phyloP scores from a whole-genome alignment of 2,113 vertebrate genomes.

The Onychorhynchus coronatus region DNA sequence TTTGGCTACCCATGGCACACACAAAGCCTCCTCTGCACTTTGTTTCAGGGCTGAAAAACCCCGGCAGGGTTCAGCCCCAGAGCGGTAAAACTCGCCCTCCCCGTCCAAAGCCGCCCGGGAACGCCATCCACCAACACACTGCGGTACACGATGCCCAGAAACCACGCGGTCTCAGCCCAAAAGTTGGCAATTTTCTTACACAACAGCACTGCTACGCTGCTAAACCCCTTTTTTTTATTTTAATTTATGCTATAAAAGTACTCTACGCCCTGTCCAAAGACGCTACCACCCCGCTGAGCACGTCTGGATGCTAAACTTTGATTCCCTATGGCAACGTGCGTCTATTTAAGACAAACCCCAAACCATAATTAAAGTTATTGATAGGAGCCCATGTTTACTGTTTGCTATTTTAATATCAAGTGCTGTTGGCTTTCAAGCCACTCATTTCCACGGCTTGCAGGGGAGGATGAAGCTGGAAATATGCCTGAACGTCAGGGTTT shows the following conservation, averaged over 20 bases:
- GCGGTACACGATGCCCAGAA: background rate
- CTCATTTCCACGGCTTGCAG: conserved; percentile 1
- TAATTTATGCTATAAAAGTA: conserved; percentile 15
- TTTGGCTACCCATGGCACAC: background rate
- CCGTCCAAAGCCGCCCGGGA: background rate
- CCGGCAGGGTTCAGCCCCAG: background rate
- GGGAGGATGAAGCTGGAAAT: conserved; percentile 23
- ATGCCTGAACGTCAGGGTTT: background rate
- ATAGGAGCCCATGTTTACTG: conserved; percentile 21
- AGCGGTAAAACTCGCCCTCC: background rate
- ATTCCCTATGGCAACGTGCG: background rate
- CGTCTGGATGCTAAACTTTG: background rate
- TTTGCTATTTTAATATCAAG: conserved; percentile 38
- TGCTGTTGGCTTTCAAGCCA: background rate
- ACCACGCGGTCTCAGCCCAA: background rate
- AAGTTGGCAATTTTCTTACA: background rate
- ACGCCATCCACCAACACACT: background rate
- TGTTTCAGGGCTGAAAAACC: background rate
- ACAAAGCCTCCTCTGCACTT: background rate
- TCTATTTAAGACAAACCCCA: conserved; percentile 31
- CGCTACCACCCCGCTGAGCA: background rate
- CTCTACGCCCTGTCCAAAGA: background rate
- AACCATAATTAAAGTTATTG: conserved; percentile 42
- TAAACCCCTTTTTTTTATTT: background rate
- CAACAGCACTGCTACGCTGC: background rate